These are phyloP conservation scores for Bombus huntii DNA, from an alignment of 1,140 invertebrate genomes.

Conservation along the genomic window DNA sequence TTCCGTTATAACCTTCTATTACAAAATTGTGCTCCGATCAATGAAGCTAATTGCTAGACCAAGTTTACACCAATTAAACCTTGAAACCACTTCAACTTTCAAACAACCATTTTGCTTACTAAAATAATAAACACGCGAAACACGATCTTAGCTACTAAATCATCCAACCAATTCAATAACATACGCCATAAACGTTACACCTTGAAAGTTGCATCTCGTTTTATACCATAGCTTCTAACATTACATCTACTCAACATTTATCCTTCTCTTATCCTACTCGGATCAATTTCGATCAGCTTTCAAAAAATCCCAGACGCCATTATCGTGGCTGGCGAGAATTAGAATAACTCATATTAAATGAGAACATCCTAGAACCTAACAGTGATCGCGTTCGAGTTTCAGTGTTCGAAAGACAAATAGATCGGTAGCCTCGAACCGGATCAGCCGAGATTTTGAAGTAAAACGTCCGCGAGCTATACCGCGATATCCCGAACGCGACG, in stretches of 20 bases:
- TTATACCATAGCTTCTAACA: background rate
- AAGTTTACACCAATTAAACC: background rate
- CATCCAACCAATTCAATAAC: background rate
- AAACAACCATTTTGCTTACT: background rate
- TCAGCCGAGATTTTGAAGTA: slow-evolving; percentile 48
- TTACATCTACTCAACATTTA: background rate
- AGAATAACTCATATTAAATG: background rate
- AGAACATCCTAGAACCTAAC: slow-evolving; percentile 6
- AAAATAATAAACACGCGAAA: background rate
- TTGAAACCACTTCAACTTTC: background rate
- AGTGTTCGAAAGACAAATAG: background rate
- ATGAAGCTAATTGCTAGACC: background rate
- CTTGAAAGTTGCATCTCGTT: background rate
- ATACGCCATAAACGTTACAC: background rate
- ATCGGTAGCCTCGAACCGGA: slow-evolving; percentile 33
- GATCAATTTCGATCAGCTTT: background rate
- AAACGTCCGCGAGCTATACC: slow-evolving; percentile 41
- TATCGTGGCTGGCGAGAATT: background rate
- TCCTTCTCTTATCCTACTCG: background rate
- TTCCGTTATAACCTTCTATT: background rate
- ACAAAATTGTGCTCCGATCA: background rate
- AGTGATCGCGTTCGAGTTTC: slow-evolving; percentile 9
- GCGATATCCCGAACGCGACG: slow-evolving; percentile 32
- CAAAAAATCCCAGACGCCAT: background rate
- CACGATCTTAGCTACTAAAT: background rate